phyloP scores from a whole-genome alignment of 2,888 invertebrate species.

The Elysia crispata region DNA sequence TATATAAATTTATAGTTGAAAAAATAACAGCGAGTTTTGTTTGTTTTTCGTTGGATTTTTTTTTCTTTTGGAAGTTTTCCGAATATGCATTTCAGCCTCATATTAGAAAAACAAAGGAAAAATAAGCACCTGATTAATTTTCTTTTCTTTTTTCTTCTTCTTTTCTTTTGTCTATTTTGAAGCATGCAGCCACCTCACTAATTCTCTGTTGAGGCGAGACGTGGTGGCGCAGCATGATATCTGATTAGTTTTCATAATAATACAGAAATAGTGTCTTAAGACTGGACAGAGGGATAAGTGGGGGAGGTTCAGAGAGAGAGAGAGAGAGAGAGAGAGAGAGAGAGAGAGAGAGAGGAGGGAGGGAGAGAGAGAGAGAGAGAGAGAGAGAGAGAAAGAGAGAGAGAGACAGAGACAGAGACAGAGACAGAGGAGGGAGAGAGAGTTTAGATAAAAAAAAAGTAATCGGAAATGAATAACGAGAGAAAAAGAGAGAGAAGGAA shows the following conservation, averaged over 20 bases:
- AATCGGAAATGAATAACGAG: background rate
- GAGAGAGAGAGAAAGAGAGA: slow-evolving; percentile 15
- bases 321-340: slow-evolving; percentile 6
- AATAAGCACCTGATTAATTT: too few species aligned
- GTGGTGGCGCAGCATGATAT: background rate
- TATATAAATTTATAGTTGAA: too few species aligned
- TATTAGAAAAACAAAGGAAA: too few species aligned
- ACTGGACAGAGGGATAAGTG: background rate
- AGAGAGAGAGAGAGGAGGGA: background rate
- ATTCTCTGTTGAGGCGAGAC: background rate
- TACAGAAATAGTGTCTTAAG: too few species aligned
- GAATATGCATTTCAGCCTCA: too few species aligned
- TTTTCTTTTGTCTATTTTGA: too few species aligned
- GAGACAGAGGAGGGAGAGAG: background rate
- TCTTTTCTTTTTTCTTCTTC: too few species aligned
- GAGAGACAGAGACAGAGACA: slow-evolving; percentile 18
- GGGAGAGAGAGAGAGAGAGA: slow-evolving; percentile 1
- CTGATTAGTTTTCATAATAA: too few species aligned
- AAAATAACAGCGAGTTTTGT: too few species aligned
- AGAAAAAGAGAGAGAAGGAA: background rate
- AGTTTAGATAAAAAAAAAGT: background rate
- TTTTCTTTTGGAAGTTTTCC: too few species aligned
- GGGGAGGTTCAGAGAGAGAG: background rate
- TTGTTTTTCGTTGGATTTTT: too few species aligned
- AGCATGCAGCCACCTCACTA: background rate